These are phyloP conservation scores for Mustela lutreola DNA, from an alignment of 2,113 vertebrate genomes.

Conservation along the genomic window DNA sequence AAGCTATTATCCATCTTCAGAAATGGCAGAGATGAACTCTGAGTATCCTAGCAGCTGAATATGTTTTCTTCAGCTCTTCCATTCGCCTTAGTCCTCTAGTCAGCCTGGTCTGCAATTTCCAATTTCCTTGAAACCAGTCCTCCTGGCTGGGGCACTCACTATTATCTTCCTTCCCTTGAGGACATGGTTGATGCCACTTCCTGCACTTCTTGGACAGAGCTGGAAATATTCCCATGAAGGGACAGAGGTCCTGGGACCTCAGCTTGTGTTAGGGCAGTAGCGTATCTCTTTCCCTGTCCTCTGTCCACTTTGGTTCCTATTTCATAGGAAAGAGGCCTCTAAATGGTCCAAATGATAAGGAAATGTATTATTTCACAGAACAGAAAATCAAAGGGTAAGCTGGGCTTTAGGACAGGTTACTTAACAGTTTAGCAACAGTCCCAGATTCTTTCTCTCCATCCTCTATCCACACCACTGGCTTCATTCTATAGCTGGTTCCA, in stretches of 20 bases:
- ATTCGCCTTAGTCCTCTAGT: neutral
- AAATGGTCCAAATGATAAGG: neutral
- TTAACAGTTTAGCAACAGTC: neutral
- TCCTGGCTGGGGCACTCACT: neutral
- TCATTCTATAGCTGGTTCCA: neutral
- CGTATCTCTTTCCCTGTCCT: neutral
- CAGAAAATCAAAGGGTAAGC: neutral
- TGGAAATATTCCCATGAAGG: neutral
- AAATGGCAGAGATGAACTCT: neutral
- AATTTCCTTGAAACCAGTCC: neutral
- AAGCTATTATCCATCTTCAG: neutral
- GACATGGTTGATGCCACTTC: neutral
- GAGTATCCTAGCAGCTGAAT: neutral
- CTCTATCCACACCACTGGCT: neutral
- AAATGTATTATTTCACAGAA: neutral
- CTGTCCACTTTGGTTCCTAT: neutral
- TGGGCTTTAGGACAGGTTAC: neutral
- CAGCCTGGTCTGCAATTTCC: neutral
- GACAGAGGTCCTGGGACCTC: neutral
- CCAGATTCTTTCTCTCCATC: neutral
- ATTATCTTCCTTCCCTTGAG: neutral
- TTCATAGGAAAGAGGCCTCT: neutral
- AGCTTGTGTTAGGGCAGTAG: neutral
- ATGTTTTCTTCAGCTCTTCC: neutral
- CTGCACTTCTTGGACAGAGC: neutral